These are phyloP conservation scores for Troides aeacus DNA, from an alignment of 2,888 invertebrate species.

Conservation along the genomic window DNA sequence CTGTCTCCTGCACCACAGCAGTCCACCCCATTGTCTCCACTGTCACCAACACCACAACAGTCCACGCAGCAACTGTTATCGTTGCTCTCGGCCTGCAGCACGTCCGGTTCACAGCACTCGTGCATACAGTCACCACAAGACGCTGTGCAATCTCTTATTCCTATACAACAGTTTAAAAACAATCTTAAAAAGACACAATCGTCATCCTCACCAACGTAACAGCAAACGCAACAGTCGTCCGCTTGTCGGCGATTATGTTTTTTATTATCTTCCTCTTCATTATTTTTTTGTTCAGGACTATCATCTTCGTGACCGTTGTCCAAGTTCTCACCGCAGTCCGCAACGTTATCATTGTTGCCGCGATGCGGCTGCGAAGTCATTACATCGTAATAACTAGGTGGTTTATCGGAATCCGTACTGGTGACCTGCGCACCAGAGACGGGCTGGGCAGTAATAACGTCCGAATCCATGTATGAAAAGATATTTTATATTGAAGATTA, in stretches of 20 bases:
- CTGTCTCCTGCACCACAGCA: conserved; percentile 19
- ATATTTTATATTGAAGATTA: too few relatives aligned
- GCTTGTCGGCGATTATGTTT: conserved; percentile 3
- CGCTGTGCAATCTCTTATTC: conserved; percentile 26
- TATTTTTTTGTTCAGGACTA: not conserved
- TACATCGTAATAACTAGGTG: conserved; percentile 25
- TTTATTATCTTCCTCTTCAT: conserved; percentile 9
- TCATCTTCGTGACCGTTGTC: conserved; percentile 1
- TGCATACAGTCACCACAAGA: conserved; percentile 29
- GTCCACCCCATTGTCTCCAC: conserved; percentile 22
- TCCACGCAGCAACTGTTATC: conserved; percentile 17
- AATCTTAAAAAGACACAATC: conserved; percentile 1
- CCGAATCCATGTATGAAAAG: conserved; percentile 1
- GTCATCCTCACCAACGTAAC: not conserved
- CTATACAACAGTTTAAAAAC: conserved; percentile 25
- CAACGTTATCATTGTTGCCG: not conserved
- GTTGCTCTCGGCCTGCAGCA: conserved; percentile 5
- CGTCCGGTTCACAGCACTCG: conserved; percentile 26
- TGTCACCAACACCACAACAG: conserved; percentile 15
- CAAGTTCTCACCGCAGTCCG: not conserved
- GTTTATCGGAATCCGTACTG: conserved; percentile 4
- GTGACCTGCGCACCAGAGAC: not conserved
- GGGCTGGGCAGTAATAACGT: conserved; percentile 24
- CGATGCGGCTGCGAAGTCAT: conserved; percentile 20
- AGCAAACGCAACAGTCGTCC: conserved; percentile 22